Base-by-base conservation (phyloP, 2,888 invertebrate genomes). In the Tipula vernalis region DNA sequence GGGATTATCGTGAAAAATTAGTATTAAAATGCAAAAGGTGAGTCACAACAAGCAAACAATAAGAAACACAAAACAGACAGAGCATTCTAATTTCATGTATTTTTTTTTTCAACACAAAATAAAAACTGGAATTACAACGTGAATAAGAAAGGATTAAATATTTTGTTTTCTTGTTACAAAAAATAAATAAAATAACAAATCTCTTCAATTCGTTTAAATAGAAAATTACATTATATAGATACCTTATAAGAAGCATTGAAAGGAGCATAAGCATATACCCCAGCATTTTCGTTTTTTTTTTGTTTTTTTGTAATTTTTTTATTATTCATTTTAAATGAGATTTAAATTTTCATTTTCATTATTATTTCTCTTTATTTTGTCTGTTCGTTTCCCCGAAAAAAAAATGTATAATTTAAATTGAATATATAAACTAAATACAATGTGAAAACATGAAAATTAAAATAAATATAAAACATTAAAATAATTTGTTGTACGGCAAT, bases 351-450 rank as follows among this genome's bases (percentile, higher is more conserved):
- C 28, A 71, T 71, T 28, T 28, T 39, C 6, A 28, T 71, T 71
- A 28, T 71, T 71, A 71, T 71, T 71, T 28, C 28, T 28, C 28
- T 71, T 51, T 44, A 44, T 51, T 71, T 28, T 71, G 71, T 71
- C 71, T 71, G 28, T 12, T 71, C 18, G 28, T 71, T 71, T 28
- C 71, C 15, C 8, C 71, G 10, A 71, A 71, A 71, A 71, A 71
- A 28, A 71, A 71, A 71, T 71, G 10, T 71, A 71, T 71, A 71
- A 71, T 71, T 71, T 71, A 71, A 71, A 71, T 71, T 71, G 71
- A 71, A 71, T 71, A 71, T 71, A 71, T 71, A 71, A 71, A 71
- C 71, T 71, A 71, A 71, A 71, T 71, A 71, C 71, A 71, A 71
- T 71, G 71, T 71, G 71, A 71, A 71, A 71, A 71, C 71, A 71